These are phyloP conservation scores for Neoniphon sammara DNA, from an alignment of 2,797 vertebrate genomes.

Conservation along the genomic window DNA sequence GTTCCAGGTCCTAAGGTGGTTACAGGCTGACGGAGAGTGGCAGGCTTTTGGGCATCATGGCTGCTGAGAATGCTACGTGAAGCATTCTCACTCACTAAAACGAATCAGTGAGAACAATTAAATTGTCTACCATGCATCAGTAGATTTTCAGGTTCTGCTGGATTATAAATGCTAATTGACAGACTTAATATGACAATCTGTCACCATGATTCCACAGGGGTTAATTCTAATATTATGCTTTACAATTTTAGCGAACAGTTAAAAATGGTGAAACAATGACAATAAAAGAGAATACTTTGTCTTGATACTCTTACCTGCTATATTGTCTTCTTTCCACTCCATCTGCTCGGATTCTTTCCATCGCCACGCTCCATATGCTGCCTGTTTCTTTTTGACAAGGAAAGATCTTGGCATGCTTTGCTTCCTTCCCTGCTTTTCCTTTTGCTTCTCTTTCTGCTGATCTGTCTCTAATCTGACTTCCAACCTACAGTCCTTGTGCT, in stretches of 20 bases:
- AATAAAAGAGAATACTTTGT: background rate
- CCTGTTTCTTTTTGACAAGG: conserved; percentile 83
- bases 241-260: background rate
- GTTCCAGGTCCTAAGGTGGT: conserved; percentile 13
- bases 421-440: background rate
- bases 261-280: background rate
- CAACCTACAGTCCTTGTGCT: conserved; percentile 12
- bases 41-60: conserved; percentile 18
- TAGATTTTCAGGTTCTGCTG: too few species aligned
- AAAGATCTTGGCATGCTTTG: conserved; percentile 83
- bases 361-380: conserved; percentile 68
- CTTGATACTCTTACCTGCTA: conserved; percentile 62
- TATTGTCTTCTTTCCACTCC: conserved; percentile 55
- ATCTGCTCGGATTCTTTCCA: conserved; percentile 77
- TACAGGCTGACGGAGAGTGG: conserved; percentile 8
- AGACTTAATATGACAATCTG: too few species aligned
- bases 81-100: conserved; percentile 43
- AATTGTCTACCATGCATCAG: too few species aligned
- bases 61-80: conserved; percentile 18
- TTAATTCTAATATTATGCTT: background rate
- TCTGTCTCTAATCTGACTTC: background rate
- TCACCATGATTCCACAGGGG: background rate
- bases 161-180: too few species aligned
- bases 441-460: conserved; percentile 8
- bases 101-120: background rate